Evolutionary conservation across 2,113 vertebrate genomes (phyloP).

Genomic region (Rhizomys pruinosus): DNA sequence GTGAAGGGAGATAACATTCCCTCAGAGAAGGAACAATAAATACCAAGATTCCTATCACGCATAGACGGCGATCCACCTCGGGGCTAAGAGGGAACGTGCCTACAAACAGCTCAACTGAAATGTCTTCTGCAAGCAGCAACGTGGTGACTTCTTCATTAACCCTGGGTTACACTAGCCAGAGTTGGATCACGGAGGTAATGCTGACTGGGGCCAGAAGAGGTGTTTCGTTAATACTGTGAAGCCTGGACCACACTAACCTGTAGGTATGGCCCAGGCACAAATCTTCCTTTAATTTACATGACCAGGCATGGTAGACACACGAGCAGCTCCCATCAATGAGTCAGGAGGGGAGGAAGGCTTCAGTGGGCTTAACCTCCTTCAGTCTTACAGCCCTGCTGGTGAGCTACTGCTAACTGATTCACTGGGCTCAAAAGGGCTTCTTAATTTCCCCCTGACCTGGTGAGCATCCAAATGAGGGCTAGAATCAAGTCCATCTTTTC

Average conservation of each 20-base stretch:
- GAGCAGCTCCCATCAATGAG: neutral
- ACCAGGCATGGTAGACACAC: neutral
- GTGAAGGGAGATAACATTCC: slow-evolving; percentile 21
- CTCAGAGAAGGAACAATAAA: neutral
- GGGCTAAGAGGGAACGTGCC: neutral
- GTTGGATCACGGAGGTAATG: neutral
- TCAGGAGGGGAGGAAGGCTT: neutral
- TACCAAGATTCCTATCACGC: neutral
- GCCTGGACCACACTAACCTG: neutral
- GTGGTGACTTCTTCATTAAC: neutral
- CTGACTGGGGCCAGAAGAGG: neutral
- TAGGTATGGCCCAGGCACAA: neutral
- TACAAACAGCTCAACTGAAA: neutral
- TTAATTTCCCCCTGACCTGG: neutral
- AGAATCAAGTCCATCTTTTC: neutral
- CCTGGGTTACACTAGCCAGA: neutral
- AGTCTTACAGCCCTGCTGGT: neutral
- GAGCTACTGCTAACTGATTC: neutral
- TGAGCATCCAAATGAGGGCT: neutral
- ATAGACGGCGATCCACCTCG: neutral
- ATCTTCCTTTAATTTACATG: neutral
- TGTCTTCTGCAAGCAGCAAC: neutral
- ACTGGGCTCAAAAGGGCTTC: neutral
- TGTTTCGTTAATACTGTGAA: slow-evolving; percentile 39
- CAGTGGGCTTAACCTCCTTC: neutral